Evolutionary conservation across 2,113 vertebrate species (phyloP).

Genomic region (Ancistrus triradiatus): DNA sequence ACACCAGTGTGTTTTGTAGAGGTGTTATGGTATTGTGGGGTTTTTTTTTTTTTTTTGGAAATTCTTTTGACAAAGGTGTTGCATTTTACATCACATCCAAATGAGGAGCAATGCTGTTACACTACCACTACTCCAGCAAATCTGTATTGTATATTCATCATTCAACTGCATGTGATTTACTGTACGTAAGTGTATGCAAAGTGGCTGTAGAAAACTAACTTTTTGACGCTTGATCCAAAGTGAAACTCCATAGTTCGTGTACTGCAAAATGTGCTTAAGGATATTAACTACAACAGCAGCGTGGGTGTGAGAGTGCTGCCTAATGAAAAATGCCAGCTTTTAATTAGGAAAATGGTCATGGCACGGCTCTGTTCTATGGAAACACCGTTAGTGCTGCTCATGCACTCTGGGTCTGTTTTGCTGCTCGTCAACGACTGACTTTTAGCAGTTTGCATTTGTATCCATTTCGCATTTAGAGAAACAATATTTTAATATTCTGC

Average conservation of each 20-base stretch:
- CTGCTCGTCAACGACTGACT: constrained; percentile 14
- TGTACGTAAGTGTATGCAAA: constrained; percentile 22
- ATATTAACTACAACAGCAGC: no score
- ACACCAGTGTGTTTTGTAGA: not conserved
- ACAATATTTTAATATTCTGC: not conserved
- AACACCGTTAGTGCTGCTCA: constrained; percentile 20
- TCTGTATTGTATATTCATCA: not conserved
- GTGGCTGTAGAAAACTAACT: constrained; percentile 10
- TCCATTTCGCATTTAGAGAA: not conserved
- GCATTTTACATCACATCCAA: not conserved
- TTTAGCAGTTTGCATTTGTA: constrained; percentile 1
- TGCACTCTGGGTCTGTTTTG: constrained; percentile 10
- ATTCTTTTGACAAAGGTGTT: not conserved
- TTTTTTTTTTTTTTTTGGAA: no score
- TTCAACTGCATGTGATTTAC: constrained; percentile 10
- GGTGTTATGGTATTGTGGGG: no score
- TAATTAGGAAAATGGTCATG: not conserved
- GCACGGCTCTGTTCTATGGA: constrained; percentile 11
- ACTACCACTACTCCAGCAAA: no score
- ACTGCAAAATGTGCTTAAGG: no score
- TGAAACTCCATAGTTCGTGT: not conserved
- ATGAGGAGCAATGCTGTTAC: no score
- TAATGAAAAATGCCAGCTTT: no score
- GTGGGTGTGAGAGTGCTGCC: no score
- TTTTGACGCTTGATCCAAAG: constrained; percentile 28